Conservation (phyloP, 2,797 vertebrate genomes). For the Jordanella pulchra region DNA sequence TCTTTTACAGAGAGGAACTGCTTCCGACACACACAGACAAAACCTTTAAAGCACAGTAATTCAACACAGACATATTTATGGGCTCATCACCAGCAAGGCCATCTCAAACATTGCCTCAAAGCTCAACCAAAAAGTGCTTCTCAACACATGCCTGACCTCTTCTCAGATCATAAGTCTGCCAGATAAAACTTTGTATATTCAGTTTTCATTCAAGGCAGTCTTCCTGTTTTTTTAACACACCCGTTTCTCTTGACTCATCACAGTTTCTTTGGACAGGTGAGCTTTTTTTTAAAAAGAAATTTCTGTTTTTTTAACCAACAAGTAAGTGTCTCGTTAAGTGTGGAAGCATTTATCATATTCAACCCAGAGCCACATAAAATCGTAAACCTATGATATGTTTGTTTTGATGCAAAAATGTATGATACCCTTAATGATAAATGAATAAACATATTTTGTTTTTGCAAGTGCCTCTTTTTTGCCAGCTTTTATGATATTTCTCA, state of each 20-base stretch:
- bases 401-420: constrained; percentile 78
- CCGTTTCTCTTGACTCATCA: constrained; percentile 49
- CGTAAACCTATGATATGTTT: constrained; percentile 71
- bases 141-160: constrained; percentile 79
- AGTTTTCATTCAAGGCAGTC: constrained; percentile 54
- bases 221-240: constrained; percentile 70
- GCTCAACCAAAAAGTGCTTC: constrained; percentile 83
- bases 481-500: not conserved
- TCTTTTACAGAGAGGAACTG: constrained; percentile 54
- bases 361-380: constrained; percentile 63
- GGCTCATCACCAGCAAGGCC: constrained; percentile 79
- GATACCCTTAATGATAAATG: constrained; percentile 71
- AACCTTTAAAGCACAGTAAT: constrained; percentile 17
- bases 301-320: constrained; percentile 28
- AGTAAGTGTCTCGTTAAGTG: constrained; percentile 49
- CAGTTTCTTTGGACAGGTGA: constrained; percentile 43
- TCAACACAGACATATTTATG: constrained; percentile 43
- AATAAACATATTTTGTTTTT: constrained; percentile 83
- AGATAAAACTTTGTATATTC: constrained; percentile 57
- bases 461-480: constrained; percentile 36
- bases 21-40: constrained; percentile 32
- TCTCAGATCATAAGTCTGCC: constrained; percentile 64
- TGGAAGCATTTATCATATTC: constrained; percentile 60
- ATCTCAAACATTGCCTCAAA: constrained; percentile 80
- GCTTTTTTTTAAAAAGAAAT: too few relatives aligned